phyloP scores from a whole-genome alignment of 53 echinoderm and acorn worm species.

The Apostichopus leukothele region DNA sequence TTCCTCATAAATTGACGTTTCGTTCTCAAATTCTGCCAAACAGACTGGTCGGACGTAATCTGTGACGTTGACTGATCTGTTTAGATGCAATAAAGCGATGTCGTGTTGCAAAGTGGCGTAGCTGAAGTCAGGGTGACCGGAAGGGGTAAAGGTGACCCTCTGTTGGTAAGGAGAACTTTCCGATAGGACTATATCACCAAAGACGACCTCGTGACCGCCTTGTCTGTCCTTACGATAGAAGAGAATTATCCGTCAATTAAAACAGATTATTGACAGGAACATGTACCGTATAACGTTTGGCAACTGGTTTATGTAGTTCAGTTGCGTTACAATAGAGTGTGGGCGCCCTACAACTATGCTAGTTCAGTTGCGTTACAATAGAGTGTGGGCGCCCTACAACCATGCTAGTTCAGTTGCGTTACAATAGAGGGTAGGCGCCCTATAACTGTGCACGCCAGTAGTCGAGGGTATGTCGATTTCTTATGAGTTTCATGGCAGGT shows the following conservation, averaged over 20 bases:
- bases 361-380: no score
- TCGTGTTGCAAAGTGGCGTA: conserved; percentile 12
- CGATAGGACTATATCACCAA: not conserved
- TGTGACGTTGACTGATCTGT: not conserved
- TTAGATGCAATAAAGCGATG: conserved; percentile 23
- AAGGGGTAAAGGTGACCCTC: not conserved
- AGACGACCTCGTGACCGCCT: conserved; percentile 4
- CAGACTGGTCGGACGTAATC: conserved; percentile 31
- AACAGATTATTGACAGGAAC: no score
- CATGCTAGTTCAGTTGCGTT: no score
- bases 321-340: no score
- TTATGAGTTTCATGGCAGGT: no score
- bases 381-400: no score
- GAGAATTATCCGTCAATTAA: not conserved
- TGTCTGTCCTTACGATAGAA: conserved; percentile 17
- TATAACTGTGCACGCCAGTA: no score
- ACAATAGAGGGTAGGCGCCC: no score
- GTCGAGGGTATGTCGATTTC: no score
- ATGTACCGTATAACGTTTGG: no score
- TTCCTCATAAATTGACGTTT: conserved; percentile 4
- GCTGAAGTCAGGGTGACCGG: conserved; percentile 4
- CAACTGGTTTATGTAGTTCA: no score
- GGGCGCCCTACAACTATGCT: no score
- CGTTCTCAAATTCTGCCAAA: not conserved
- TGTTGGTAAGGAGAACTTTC: not conserved